Conservation (phyloP, 2,113 vertebrate genomes). For the Echinops telfairi region DNA sequence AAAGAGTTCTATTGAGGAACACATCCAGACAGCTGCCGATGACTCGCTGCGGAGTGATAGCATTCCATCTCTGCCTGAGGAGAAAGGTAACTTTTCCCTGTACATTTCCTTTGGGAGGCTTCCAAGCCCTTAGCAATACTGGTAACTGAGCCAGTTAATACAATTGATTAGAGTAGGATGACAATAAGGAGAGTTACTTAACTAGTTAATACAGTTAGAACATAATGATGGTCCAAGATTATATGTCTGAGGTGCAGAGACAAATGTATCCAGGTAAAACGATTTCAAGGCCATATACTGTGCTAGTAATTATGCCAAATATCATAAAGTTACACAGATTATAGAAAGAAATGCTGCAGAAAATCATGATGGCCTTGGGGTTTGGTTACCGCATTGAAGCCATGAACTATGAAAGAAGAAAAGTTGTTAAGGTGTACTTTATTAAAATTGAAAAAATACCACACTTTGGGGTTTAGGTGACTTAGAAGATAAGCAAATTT, state of each 20-base stretch:
- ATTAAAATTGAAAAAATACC: not conserved
- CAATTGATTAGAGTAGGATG: not conserved
- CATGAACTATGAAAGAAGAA: not conserved
- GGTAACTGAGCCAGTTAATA: not conserved
- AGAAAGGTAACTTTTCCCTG: slow-evolving; percentile 89
- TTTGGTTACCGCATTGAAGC: not conserved
- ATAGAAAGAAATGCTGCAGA: not conserved
- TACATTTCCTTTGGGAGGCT: not conserved
- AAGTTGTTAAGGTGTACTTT: not conserved
- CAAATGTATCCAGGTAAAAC: too few relatives aligned
- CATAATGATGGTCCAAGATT: not conserved
- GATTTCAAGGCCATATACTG: not conserved
- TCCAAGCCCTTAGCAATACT: not conserved
- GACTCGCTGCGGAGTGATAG: slow-evolving; percentile 92
- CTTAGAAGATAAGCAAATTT: slow-evolving; percentile 53
- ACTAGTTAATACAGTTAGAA: not conserved
- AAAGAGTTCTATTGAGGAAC: slow-evolving; percentile 91
- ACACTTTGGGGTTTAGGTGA: not conserved
- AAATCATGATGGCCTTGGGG: not conserved
- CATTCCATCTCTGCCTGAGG: slow-evolving; percentile 89
- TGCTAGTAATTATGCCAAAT: not conserved
- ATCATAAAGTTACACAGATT: not conserved
- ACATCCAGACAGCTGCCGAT: slow-evolving; percentile 88
- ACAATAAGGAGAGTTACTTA: not conserved
- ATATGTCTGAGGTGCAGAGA: not conserved